Percentiles rank a stretch among this genome's conserved stretches.
phyloP scores from a whole-genome alignment of 2,113 vertebrate species.

The Deroptyus accipitrinus region DNA sequence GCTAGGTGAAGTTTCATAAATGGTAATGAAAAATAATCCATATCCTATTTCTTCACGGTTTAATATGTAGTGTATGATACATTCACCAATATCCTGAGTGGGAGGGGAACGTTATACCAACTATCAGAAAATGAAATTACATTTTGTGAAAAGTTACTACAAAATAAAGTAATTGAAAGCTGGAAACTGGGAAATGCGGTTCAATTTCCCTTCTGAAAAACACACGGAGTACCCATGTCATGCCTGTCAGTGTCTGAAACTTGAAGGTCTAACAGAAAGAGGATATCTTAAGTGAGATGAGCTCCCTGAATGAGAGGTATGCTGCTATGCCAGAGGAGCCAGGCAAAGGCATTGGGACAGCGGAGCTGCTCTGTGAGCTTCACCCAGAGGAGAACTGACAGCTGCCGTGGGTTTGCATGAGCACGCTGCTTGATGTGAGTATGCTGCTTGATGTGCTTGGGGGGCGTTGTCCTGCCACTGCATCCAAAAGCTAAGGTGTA shows the following conservation, averaged over 20 bases:
- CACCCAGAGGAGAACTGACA: not conserved
- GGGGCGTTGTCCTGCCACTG: not conserved
- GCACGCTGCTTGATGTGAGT: not conserved
- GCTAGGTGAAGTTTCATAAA: not conserved
- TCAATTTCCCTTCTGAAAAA: not conserved
- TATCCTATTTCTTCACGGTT: not conserved
- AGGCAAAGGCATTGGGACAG: not conserved
- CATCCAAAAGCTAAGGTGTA: not conserved
- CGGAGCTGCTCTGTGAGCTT: not conserved
- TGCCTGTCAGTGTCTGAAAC: not conserved
- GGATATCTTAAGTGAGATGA: not conserved
- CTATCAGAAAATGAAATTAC: not conserved
- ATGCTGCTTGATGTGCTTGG: rapidly evolving
- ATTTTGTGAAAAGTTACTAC: not conserved
- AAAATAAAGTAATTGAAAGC: not conserved
- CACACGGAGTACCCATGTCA: rapidly evolving
- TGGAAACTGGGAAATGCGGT: not conserved
- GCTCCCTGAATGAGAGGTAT: not conserved
- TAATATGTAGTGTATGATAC: not conserved
- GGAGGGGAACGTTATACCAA: not conserved
- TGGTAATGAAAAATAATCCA: not conserved
- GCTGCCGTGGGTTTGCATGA: not conserved
- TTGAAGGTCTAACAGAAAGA: not conserved
- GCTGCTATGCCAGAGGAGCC: not conserved
- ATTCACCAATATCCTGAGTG: not conserved